A percentile compares a stretch with the other conserved stretches of the same genome.
phyloP scores from a whole-genome alignment of 2,797 vertebrate species.

The Mallotus villosus region DNA sequence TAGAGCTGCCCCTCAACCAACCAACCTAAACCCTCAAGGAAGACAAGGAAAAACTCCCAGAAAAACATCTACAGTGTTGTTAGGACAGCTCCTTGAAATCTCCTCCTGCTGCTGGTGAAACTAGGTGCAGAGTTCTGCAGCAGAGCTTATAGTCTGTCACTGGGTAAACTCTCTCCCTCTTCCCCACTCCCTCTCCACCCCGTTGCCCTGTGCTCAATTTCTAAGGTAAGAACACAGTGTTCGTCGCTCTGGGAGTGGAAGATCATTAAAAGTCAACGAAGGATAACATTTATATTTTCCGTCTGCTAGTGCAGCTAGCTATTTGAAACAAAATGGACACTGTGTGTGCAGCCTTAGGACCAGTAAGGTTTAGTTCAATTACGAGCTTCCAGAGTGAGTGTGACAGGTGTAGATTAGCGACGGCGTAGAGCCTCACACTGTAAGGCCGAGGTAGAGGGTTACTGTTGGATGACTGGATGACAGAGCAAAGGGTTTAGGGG shows the following conservation, averaged over 20 bases:
- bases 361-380: too few relatives aligned
- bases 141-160: too few relatives aligned
- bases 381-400: not conserved
- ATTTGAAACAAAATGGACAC: conserved; percentile 12
- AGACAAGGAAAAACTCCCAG: too few relatives aligned
- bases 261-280: conserved; percentile 55
- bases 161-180: not conserved
- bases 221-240: conserved; percentile 38
- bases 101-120: too few relatives aligned
- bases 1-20: too few relatives aligned
- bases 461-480: conserved; percentile 28
- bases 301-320: conserved; percentile 32
- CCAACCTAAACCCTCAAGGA: too few relatives aligned
- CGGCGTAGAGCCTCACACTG: too few relatives aligned
- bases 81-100: too few relatives aligned
- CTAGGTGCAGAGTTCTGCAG: too few relatives aligned
- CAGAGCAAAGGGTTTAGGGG: conserved; percentile 1
- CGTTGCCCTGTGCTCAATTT: conserved; percentile 26
- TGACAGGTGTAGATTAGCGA: not conserved
- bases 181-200: not conserved
- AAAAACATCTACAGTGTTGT: too few relatives aligned
- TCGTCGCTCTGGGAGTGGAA: conserved; percentile 40
- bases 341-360: not conserved
- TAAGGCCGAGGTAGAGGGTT: not conserved
- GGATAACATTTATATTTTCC: conserved; percentile 42